Base-by-base conservation (phyloP, 2,888 invertebrate species). In the Andrena praecox region DNA sequence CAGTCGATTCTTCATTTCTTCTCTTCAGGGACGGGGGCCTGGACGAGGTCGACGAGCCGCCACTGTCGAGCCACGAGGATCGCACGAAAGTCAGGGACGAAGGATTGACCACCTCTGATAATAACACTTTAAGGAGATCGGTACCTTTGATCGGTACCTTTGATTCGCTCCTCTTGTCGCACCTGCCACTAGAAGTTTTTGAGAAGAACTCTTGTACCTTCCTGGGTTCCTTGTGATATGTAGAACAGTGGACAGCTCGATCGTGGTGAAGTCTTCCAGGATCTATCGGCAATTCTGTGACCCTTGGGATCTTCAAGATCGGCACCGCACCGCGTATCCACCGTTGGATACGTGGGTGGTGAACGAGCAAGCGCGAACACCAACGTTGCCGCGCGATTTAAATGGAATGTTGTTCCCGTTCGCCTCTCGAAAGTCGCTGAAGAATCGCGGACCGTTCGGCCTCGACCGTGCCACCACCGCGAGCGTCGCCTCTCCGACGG, bases 1-100 rank as follows among this genome's bases (percentile, higher is more conserved):
- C 50, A 31, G 75, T 48, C 72, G 72, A 87, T 85, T 85, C 82
- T 69, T 86, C 78, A 63, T 84, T 86, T 84, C 87, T 77, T 72
- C 72, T 67, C 66, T 27, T 56, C 67, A 60, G 68, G 82, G 74
- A 73, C 77, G 50, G 33, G 20, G 56, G 24, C 10, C 33, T 33
- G 27, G 70, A 71, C 63, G 54, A 78, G 78, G 76, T 64, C 72
- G 72, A 7, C 64, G 60, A 12, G 54, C 52, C 63, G 8, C 20
- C 69, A 66, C 31, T n/a, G 54, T 10, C 69, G 35, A 48, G 52
- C 56, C 42, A 33, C 50, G 27, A 16, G 56, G 69, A 71, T 77
- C 62, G 33, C 16, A 42, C 67, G 59, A 81, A 80, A 82, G 68
- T 81, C 82, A 81, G 73, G 77, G 82, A 69, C 76, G 66, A 80